phyloP scores from a whole-genome alignment of 2,113 vertebrate species.

The Nestor notabilis region DNA sequence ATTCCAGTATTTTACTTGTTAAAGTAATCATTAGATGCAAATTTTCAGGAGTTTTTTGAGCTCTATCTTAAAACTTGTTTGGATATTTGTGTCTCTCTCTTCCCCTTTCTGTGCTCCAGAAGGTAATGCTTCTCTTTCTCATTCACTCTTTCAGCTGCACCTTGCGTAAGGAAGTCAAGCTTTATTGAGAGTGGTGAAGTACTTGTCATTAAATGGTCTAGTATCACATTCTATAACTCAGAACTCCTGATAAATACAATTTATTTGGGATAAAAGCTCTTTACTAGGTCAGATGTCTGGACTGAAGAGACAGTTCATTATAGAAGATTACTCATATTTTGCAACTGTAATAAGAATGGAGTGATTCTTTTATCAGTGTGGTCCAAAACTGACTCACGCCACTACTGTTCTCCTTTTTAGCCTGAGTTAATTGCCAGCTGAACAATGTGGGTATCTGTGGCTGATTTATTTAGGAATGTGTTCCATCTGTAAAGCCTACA shows the following conservation, averaged over 20 bases:
- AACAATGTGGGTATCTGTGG: background rate
- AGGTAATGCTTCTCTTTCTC: background rate
- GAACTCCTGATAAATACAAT: background rate
- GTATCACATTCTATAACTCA: slow-evolving; percentile 25
- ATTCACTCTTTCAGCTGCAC: background rate
- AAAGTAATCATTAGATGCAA: background rate
- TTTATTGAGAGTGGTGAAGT: background rate
- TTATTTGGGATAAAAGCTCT: slow-evolving; percentile 44
- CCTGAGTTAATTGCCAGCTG: slow-evolving; percentile 6
- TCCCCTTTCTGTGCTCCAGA: background rate
- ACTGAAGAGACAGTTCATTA: slow-evolving; percentile 37
- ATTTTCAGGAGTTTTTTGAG: background rate
- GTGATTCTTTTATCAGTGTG: background rate
- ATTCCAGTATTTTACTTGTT: background rate
- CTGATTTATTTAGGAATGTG: slow-evolving; percentile 25
- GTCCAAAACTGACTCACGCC: background rate
- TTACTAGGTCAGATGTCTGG: slow-evolving; percentile 18
- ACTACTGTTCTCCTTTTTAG: background rate
- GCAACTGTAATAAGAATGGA: background rate
- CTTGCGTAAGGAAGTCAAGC: background rate
- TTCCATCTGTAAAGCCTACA: background rate
- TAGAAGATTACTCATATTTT: slow-evolving; percentile 11
- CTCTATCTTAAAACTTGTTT: background rate
- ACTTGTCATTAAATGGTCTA: background rate
- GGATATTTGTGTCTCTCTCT: background rate